Evolutionary conservation across 2,113 vertebrate genomes (phyloP), one percentile per base, ranked within the genome.

Genomic region (Neotoma lepida): DNA sequence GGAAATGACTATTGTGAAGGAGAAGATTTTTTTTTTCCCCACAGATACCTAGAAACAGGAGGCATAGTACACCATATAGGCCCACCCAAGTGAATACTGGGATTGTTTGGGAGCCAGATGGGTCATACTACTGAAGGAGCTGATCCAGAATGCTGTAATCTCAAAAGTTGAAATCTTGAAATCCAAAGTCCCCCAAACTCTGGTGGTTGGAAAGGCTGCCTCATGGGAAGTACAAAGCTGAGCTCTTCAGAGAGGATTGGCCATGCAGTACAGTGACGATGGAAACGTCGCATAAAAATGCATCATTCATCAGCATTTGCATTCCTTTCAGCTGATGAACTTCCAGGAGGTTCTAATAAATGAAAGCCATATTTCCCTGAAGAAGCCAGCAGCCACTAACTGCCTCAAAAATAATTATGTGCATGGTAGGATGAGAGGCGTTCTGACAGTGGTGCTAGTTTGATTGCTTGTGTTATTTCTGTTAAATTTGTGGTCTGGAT

Each of bases 271-370:
- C 10, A 33, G n/a, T 51, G 76, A 35, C 10, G 15, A 78, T 87
- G 46, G 41, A 30, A 56, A 26, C 5, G 1, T 68, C 17, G 35
- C 9, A n/a, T 82, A 39, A 81, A 80, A 71, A 61, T 70, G 2
- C 17, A 26, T 51, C 35, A 17, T 71, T 30, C 46, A 3, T 88
- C 51, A 88, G 64, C 49, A 70, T 71, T 78, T 24, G 24, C 39
- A 58, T 61, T 88, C 35, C 41, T 70, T 80, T 39, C 64, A 46
- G 51, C 63, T 93, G 39, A 71, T 81, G 35, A 93, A 63, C 39
- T 71, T 63, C 41, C 33, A 93, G 54, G 54, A 63, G 41, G 39
- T 82, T 88, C 58, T 88, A 93, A 73, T 88, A 56, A 88, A 33
- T 88, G 70, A 81, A 73, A 73, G 64, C 41, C 3, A 61, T 56